Percentiles rank a stretch among this genome's conserved stretches.
These are phyloP conservation scores for Papilio machaon DNA, from an alignment of 1,140 invertebrate species.

Conservation along the genomic window DNA sequence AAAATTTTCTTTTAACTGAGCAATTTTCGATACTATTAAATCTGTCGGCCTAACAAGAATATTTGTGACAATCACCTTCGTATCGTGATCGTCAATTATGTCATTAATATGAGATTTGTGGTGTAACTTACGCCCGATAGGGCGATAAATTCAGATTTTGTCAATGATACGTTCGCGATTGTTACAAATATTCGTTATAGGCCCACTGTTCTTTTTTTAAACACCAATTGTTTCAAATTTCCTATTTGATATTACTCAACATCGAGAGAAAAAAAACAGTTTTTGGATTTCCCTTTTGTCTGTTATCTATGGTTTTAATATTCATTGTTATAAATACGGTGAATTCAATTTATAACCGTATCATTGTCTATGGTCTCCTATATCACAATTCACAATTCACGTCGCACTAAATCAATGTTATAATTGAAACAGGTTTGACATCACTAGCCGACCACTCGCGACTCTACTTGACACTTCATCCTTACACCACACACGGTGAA, in stretches of 20 bases:
- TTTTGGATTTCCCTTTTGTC: not conserved
- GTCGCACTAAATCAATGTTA: conserved; percentile 68
- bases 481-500: conserved; percentile 54
- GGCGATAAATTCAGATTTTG: too few species aligned
- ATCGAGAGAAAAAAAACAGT: not conserved
- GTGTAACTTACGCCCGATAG: too few species aligned
- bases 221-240: too few species aligned
- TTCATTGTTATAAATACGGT: conserved; percentile 14
- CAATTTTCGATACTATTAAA: not conserved
- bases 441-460: conserved; percentile 54
- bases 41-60: too few species aligned
- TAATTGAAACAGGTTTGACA: conserved; percentile 64
- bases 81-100: too few species aligned
- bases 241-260: too few species aligned
- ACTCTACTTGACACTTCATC: conserved; percentile 68
- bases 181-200: too few species aligned
- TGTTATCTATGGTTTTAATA: not conserved
- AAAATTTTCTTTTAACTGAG: not conserved
- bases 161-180: too few species aligned
- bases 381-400: conserved; percentile 66
- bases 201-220: too few species aligned
- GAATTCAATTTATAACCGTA: conserved; percentile 51
- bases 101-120: too few species aligned
- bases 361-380: conserved; percentile 55
- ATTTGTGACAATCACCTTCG: too few species aligned